phyloP scores from a whole-genome alignment of 2,797 vertebrate genomes.

The Rhinichthys osculus region DNA sequence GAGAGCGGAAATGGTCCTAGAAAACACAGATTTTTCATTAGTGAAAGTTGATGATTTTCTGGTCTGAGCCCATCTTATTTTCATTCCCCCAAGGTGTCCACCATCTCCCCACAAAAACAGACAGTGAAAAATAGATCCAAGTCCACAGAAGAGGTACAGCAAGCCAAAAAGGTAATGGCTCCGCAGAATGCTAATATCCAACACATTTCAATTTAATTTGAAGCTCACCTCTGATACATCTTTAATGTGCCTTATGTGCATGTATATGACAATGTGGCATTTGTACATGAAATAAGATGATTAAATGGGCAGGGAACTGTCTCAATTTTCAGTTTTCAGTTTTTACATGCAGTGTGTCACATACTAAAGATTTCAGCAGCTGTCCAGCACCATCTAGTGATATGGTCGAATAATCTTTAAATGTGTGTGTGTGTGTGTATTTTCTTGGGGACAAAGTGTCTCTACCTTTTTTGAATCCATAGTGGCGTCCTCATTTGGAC shows the following conservation, averaged over 20 bases:
- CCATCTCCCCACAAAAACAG: constrained; percentile 72
- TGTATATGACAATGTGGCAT: background rate
- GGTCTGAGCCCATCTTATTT: constrained; percentile 6
- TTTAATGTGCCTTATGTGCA: background rate
- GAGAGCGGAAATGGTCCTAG: background rate
- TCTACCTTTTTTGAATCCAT: background rate
- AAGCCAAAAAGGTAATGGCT: constrained; percentile 74
- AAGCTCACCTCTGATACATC: background rate
- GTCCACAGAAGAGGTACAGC: constrained; percentile 76
- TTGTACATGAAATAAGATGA: background rate
- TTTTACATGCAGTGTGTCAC: background rate
- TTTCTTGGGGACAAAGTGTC: background rate
- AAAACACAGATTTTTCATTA: constrained; percentile 2
- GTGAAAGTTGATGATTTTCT: background rate
- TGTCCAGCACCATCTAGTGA: constrained; percentile 65
- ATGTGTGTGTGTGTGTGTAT: background rate
- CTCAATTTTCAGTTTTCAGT: background rate
- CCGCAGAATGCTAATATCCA: background rate
- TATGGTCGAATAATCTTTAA: constrained; percentile 14
- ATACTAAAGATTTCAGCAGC: constrained; percentile 31
- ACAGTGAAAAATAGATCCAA: constrained; percentile 73
- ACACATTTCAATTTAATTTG: background rate
- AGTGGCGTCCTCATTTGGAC: background rate
- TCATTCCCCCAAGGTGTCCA: constrained; percentile 55
- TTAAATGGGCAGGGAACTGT: background rate